Conservation (phyloP, 2,888 invertebrate genomes). For the Drosophila paramelanica region DNA sequence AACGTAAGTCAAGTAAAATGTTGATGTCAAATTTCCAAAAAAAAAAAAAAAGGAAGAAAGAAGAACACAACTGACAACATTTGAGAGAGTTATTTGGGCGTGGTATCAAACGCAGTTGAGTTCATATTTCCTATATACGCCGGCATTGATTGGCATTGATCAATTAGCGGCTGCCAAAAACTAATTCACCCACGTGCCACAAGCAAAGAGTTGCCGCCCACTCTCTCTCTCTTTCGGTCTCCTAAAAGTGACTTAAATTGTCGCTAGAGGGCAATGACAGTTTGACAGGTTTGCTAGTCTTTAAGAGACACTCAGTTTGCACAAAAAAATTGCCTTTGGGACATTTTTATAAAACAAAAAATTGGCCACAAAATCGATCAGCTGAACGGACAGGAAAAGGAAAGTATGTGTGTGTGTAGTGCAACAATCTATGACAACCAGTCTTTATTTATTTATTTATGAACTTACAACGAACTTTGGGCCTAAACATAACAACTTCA, state of each 20-base stretch:
- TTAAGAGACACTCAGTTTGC: constrained; percentile 17
- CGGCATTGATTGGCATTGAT: constrained; percentile 8
- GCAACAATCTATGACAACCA: not conserved
- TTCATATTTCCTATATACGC: not conserved
- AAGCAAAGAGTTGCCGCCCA: not conserved
- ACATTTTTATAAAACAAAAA: constrained; percentile 12
- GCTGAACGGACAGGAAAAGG: not conserved
- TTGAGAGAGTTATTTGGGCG: not conserved
- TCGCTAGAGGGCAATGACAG: constrained; percentile 25
- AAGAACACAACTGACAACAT: not conserved
- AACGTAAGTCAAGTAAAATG: constrained; percentile 30
- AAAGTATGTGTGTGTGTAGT: not conserved
- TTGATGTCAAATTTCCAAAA: not conserved
- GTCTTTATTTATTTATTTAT: not conserved
- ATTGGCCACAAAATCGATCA: not conserved
- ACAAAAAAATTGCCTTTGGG: not conserved
- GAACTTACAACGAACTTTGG: no score
- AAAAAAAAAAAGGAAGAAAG: not conserved
- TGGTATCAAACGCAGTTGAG: not conserved
- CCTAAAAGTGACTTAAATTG: constrained; percentile 39
- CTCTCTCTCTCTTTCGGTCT: not conserved
- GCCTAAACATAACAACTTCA: no score
- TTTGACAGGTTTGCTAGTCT: constrained; percentile 31
- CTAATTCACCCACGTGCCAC: constrained; percentile 4
- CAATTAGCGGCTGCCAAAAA: constrained; percentile 37